Conservation (phyloP, 2,888 invertebrate genomes). For the Lasioglossum lativentre region DNA sequence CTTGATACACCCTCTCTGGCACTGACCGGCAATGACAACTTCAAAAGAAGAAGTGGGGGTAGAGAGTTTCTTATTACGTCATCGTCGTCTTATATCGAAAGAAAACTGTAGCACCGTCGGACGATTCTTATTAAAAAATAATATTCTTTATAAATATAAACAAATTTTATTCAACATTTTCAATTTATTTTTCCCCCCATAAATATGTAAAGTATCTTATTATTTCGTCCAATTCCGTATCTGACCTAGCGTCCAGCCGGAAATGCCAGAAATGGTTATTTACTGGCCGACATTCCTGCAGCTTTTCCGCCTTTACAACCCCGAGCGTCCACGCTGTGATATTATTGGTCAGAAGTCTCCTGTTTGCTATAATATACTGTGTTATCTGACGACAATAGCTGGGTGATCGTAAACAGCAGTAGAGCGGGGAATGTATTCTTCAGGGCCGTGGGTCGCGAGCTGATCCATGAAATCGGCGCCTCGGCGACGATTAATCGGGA, state of each 20-base stretch:
- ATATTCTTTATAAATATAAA: too few relatives aligned
- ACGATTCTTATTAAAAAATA: too few relatives aligned
- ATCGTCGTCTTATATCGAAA: too few relatives aligned
- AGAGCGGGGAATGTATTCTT: conserved; percentile 31
- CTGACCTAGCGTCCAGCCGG: conserved; percentile 9
- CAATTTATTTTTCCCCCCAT: too few relatives aligned
- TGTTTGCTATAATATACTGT: neutral
- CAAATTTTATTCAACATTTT: too few relatives aligned
- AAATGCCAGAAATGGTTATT: neutral
- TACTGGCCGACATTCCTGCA: neutral
- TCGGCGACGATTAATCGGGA: conserved; percentile 20
- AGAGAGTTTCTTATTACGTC: too few relatives aligned
- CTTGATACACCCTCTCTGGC: too few relatives aligned
- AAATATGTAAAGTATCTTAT: too few relatives aligned
- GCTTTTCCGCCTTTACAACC: neutral
- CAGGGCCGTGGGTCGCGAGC: conserved; percentile 12
- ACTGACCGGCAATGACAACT: too few relatives aligned
- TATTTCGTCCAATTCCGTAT: too few relatives aligned
- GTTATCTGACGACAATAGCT: conserved; percentile 17
- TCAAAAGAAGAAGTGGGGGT: too few relatives aligned
- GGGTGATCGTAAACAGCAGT: conserved; percentile 32
- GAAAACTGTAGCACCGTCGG: too few relatives aligned
- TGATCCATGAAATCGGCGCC: conserved; percentile 13
- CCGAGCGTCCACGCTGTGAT: neutral
- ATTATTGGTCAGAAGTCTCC: conserved; percentile 33